Conservation (phyloP, 2,113 vertebrate genomes). For the Heterotis niloticus region DNA sequence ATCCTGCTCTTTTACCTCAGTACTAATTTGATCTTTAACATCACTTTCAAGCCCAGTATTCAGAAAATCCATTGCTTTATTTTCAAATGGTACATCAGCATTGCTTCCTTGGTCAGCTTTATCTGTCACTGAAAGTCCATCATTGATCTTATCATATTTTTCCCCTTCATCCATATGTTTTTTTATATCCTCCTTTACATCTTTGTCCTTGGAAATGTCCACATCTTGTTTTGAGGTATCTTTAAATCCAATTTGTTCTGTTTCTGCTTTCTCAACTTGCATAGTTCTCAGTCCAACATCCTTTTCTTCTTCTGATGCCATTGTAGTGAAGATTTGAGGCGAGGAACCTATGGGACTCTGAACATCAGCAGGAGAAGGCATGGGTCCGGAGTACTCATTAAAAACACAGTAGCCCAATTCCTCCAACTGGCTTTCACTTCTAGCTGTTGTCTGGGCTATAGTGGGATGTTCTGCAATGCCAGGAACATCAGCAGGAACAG, state of each 20-base stretch:
- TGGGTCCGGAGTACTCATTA: constrained; percentile 93
- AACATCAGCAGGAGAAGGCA: constrained; percentile 86
- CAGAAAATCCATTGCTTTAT: constrained; percentile 17
- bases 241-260: constrained; percentile 28
- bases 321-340: constrained; percentile 58
- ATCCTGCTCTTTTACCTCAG: constrained; percentile 58
- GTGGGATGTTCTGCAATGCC: constrained; percentile 62
- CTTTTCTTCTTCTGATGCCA: constrained; percentile 63
- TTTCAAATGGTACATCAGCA: constrained; percentile 11
- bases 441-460: constrained; percentile 65
- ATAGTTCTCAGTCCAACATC: background rate
- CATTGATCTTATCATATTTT: constrained; percentile 4
- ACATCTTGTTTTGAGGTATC: background rate
- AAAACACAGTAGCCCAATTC: constrained; percentile 98
- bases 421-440: constrained; percentile 87
- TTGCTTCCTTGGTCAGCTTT: constrained; percentile 15
- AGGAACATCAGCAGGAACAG: constrained; percentile 67
- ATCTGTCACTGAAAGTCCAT: background rate
- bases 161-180: constrained; percentile 15
- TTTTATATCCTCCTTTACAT: background rate
- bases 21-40: constrained; percentile 39
- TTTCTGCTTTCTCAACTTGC: constrained; percentile 22
- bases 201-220: constrained; percentile 17
- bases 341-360: constrained; percentile 60
- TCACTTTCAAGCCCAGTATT: constrained; percentile 13